A percentile compares a stretch with the other conserved stretches of the same genome.
These are phyloP conservation scores for Limulus polyphemus DNA, from an alignment of 2,888 invertebrate species.

Conservation along the genomic window DNA sequence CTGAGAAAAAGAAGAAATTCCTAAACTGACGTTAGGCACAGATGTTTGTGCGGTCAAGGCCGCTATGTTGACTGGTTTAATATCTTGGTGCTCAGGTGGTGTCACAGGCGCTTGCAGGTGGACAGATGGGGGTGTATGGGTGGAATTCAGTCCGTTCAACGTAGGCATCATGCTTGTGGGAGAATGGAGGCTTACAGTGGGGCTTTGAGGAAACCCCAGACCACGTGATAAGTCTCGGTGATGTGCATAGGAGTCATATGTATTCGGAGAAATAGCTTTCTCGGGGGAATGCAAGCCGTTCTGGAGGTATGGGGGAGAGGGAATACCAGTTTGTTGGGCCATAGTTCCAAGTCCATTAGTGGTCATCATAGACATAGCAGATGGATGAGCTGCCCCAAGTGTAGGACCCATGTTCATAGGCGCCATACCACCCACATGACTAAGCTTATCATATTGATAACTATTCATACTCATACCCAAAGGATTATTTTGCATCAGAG, in stretches of 20 bases:
- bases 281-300: constrained; percentile 63
- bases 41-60: constrained; percentile 19
- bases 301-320: constrained; percentile 62
- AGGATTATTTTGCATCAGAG: constrained; percentile 66
- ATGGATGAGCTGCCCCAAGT: constrained; percentile 43
- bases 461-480: constrained; percentile 39
- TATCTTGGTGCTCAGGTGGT: constrained; percentile 29
- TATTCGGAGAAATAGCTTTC: constrained; percentile 58
- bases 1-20: constrained; percentile 11
- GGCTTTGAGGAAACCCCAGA: constrained; percentile 42
- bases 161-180: constrained; percentile 39
- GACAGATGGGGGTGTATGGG: constrained; percentile 41
- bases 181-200: constrained; percentile 50
- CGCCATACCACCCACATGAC: constrained; percentile 44
- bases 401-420: constrained; percentile 62
- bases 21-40: constrained; percentile 18
- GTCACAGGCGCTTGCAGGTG: constrained; percentile 39
- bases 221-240: constrained; percentile 38
- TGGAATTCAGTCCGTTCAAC: constrained; percentile 37
- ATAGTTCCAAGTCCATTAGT: constrained; percentile 34
- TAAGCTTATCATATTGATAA: constrained; percentile 53
- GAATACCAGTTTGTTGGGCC: constrained; percentile 28
- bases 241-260: constrained; percentile 54
- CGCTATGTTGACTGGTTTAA: constrained; percentile 28
- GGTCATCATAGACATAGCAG: constrained; percentile 37